These are phyloP conservation scores for Halichondria panicea DNA, from an alignment of 37 sponge, comb jelly and placozoan species.

Conservation along the genomic window DNA sequence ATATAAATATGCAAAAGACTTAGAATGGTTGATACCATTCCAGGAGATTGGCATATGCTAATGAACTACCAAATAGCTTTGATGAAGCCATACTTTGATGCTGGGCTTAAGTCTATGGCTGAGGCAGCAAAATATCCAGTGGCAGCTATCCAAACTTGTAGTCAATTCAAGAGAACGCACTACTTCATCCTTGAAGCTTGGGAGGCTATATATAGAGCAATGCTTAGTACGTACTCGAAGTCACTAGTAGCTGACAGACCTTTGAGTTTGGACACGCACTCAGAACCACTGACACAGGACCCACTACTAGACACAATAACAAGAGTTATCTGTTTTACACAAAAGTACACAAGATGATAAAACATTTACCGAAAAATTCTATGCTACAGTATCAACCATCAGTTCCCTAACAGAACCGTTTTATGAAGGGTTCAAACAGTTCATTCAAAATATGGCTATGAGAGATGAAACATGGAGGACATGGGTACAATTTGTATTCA, in stretches of 20 bases:
- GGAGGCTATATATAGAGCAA: conserved; percentile 23
- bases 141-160: conserved; percentile 12
- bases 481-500: conserved; percentile 36
- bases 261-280: too few relatives aligned
- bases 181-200: conserved; percentile 26
- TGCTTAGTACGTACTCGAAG: neutral
- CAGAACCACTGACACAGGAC: too few relatives aligned
- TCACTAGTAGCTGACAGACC: too few relatives aligned
- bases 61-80: neutral
- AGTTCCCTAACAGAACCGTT: too few relatives aligned
- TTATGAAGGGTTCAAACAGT: neutral
- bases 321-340: too few relatives aligned
- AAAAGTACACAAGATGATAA: too few relatives aligned
- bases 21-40: neutral
- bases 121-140: neutral
- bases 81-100: conserved; percentile 18
- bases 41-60: conserved; percentile 8
- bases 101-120: neutral
- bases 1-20: neutral
- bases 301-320: too few relatives aligned
- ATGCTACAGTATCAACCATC: too few relatives aligned
- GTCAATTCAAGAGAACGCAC: conserved; percentile 40
- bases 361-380: too few relatives aligned
- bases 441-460: neutral
- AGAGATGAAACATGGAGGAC: conserved; percentile 33